Conservation (phyloP, 2,113 vertebrate species). For the Ptychochromis oligacanthus region DNA sequence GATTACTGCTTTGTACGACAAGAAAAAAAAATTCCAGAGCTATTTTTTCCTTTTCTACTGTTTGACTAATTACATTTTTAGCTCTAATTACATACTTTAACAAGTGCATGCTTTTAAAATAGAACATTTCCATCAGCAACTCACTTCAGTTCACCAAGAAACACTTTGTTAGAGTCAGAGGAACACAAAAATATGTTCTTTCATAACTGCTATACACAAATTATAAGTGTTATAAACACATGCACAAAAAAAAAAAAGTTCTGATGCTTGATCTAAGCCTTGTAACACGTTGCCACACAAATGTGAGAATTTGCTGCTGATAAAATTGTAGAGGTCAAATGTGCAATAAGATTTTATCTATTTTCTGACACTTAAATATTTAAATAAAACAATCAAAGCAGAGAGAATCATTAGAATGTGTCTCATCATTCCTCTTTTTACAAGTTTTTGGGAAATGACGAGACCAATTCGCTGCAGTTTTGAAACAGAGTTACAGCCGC, state of each 20-base stretch:
- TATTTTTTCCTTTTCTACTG: not conserved
- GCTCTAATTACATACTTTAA: not conserved
- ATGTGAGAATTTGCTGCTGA: not conserved
- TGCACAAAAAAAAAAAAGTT: not conserved
- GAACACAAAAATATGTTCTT: fast-evolving
- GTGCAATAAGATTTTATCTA: too few relatives aligned
- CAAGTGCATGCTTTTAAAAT: not conserved
- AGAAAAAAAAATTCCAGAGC: not conserved
- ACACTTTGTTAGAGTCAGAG: not conserved
- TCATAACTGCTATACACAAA: not conserved
- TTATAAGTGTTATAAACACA: not conserved
- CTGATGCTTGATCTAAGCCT: too few relatives aligned
- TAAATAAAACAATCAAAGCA: too few relatives aligned
- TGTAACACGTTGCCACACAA: too few relatives aligned
- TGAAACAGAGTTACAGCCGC: not conserved
- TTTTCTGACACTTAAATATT: too few relatives aligned
- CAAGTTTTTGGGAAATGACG: not conserved
- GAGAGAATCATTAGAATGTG: too few relatives aligned
- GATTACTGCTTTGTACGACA: too few relatives aligned
- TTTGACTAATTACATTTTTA: not conserved
- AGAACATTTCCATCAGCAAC: not conserved
- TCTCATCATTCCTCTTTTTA: not conserved
- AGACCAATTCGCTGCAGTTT: not conserved
- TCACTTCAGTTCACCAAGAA: not conserved
- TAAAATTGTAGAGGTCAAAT: too few relatives aligned